Percentiles rank a stretch among this genome's conserved stretches.
Conservation (phyloP, 2,797 vertebrate genomes). For the Bradypodion ventrale region DNA sequence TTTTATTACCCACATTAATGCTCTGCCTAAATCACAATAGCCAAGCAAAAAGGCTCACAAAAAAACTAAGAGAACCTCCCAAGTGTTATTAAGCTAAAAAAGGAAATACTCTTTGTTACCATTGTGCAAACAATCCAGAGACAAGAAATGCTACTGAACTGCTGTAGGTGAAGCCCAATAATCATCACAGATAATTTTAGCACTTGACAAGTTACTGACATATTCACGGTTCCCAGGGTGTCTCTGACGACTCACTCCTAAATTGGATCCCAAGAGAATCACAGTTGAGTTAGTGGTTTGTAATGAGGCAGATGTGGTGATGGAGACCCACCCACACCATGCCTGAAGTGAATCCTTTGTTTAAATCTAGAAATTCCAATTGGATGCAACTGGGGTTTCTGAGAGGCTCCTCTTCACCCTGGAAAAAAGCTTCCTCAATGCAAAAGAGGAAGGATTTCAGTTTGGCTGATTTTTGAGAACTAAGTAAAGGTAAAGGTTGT, state of each 20-base stretch:
- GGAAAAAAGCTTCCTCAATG: too few species aligned
- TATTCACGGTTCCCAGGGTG: constrained; percentile 26
- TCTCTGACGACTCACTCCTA: constrained; percentile 21
- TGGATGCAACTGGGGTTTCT: background rate
- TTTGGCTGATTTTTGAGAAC: too few species aligned
- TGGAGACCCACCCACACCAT: background rate
- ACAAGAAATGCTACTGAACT: constrained; percentile 59
- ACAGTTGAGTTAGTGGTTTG: background rate
- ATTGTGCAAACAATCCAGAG: constrained; percentile 60
- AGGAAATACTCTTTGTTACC: constrained; percentile 66
- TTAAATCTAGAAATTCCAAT: background rate
- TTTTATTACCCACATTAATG: constrained; percentile 39
- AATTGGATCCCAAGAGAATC: background rate
- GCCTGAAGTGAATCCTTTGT: background rate
- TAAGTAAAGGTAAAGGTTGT: too few species aligned
- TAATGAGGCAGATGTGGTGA: background rate
- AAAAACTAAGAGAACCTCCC: constrained; percentile 62
- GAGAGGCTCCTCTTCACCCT: too few species aligned
- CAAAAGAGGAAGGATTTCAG: too few species aligned
- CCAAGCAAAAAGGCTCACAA: constrained; percentile 53
- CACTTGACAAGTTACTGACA: constrained; percentile 55
- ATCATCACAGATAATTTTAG: constrained; percentile 39
- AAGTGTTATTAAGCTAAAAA: constrained; percentile 68
- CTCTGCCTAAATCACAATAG: constrained; percentile 15
- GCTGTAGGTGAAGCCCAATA: constrained; percentile 60